A percentile compares a stretch with the other conserved stretches of the same genome.
These are phyloP conservation scores for Drosophila helvetica DNA, from an alignment of 2,888 invertebrate species.

Conservation along the genomic window DNA sequence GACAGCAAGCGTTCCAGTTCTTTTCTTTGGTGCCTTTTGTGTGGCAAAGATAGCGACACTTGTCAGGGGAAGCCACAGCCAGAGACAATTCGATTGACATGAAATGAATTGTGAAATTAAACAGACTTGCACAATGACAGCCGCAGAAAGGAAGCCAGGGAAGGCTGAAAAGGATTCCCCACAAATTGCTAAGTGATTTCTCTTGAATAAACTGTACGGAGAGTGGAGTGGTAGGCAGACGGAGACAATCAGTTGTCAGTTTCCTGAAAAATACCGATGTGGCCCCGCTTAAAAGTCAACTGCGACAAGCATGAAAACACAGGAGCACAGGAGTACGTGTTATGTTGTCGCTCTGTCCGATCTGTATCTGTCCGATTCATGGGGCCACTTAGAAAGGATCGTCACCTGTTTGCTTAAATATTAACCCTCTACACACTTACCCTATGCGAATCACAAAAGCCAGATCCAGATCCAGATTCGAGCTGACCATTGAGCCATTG, in stretches of 20 bases:
- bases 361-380: slow-evolving; percentile 14
- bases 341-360: not conserved
- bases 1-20: slow-evolving; percentile 51
- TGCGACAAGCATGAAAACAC: slow-evolving; percentile 50
- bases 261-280: slow-evolving; percentile 54
- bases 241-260: slow-evolving; percentile 18
- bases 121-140: slow-evolving; percentile 58
- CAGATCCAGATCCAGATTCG: slow-evolving; percentile 21
- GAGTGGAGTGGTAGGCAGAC: slow-evolving; percentile 4
- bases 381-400: slow-evolving; percentile 13
- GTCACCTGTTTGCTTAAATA: slow-evolving; percentile 10
- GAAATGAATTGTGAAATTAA: slow-evolving; percentile 80
- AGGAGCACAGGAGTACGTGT: slow-evolving; percentile 16
- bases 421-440: slow-evolving; percentile 29
- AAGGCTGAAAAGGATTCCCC: slow-evolving; percentile 39
- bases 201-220: slow-evolving; percentile 6
- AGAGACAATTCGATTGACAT: slow-evolving; percentile 74
- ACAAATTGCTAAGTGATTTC: slow-evolving; percentile 72
- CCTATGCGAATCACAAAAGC: slow-evolving; percentile 6
- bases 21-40: slow-evolving; percentile 38
- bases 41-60: slow-evolving; percentile 38
- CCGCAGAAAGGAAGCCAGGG: slow-evolving; percentile 28
- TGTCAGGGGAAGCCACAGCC: slow-evolving; percentile 23
- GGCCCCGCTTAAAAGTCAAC: slow-evolving; percentile 61
- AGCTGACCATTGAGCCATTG: slow-evolving; percentile 16